These are phyloP conservation scores for Xylocampa areola DNA, from an alignment of 2,888 invertebrate species.

Conservation along the genomic window DNA sequence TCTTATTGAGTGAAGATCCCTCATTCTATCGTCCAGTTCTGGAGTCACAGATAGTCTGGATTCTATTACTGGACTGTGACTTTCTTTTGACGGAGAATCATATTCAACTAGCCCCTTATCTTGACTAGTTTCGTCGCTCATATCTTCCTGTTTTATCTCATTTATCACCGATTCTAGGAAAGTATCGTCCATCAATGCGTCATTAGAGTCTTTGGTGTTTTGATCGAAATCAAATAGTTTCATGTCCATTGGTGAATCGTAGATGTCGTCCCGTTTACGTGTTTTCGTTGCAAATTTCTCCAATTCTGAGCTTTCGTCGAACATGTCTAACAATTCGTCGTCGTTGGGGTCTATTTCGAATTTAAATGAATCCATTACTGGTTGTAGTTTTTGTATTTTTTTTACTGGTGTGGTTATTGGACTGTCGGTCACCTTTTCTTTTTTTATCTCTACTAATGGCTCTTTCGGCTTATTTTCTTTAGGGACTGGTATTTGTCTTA, in stretches of 20 bases:
- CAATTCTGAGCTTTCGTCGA: conserved; percentile 68
- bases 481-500: conserved; percentile 54
- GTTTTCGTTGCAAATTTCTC: conserved; percentile 68
- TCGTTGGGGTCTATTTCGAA: conserved; percentile 83
- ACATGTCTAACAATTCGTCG: conserved; percentile 78
- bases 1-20: conserved; percentile 57
- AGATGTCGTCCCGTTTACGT: conserved; percentile 59
- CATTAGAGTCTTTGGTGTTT: conserved; percentile 69
- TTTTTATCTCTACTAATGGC: conserved; percentile 55
- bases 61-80: conserved; percentile 54
- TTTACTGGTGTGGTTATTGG: conserved; percentile 58
- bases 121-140: conserved; percentile 77
- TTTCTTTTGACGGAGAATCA: conserved; percentile 79
- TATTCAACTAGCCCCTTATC: conserved; percentile 84
- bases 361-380: conserved; percentile 82
- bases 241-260: conserved; percentile 68
- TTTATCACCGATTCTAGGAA: conserved; percentile 85
- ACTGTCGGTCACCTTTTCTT: conserved; percentile 56
- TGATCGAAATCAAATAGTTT: conserved; percentile 70
- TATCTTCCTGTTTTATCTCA: conserved; percentile 82
- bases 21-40: conserved; percentile 75
- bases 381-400: conserved; percentile 73
- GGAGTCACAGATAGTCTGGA: conserved; percentile 75
- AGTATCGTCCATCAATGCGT: conserved; percentile 78
- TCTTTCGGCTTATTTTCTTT: conserved; percentile 57